Evolutionary conservation across 2,888 invertebrate species (phyloP).

Genomic region (Chrysolina americana): DNA sequence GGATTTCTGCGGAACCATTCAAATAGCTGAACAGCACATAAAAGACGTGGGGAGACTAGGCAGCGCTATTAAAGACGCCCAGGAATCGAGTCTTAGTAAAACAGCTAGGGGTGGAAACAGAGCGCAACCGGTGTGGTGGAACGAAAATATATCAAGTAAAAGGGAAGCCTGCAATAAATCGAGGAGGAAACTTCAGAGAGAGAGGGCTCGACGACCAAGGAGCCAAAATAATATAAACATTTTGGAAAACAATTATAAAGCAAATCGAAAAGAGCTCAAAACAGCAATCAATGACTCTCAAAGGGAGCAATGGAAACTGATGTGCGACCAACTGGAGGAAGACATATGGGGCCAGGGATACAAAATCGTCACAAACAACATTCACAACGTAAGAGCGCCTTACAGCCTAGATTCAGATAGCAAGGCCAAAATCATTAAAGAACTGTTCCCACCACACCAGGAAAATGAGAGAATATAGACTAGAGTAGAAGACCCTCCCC

Average conservation of each 20-base stretch:
- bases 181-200: background rate
- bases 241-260: background rate
- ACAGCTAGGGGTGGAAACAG: background rate
- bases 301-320: constrained; percentile 22
- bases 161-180: background rate
- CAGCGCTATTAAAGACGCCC: background rate
- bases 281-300: constrained; percentile 6
- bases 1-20: too few species aligned
- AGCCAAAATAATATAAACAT: background rate
- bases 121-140: constrained; percentile 9
- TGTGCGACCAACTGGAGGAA: too few species aligned
- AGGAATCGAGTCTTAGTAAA: background rate
- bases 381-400: background rate
- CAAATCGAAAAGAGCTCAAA: background rate
- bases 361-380: constrained; percentile 24
- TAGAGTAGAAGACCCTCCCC: background rate
- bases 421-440: background rate
- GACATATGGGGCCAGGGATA: too few species aligned
- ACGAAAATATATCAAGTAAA: background rate
- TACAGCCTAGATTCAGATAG: background rate
- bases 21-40: background rate
- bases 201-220: background rate
- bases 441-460: constrained; percentile 30
- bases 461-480: background rate
- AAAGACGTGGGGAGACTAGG: background rate